Evolutionary conservation across 2,797 vertebrate genomes (phyloP).

Genomic region (Gobionotothen gibberifrons): DNA sequence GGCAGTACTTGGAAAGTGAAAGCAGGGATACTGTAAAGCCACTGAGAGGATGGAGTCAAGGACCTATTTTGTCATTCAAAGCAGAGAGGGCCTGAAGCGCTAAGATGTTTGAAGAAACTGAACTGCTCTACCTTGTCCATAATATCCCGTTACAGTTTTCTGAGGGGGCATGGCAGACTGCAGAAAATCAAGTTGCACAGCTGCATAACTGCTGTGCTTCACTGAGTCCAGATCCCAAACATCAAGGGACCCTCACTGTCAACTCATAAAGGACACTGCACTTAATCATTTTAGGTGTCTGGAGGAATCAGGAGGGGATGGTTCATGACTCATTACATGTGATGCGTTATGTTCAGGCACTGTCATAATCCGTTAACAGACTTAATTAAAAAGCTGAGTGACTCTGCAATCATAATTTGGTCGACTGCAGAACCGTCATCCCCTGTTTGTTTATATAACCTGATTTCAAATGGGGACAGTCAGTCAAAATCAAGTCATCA

Average conservation of each 20-base stretch:
- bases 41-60: constrained; percentile 55
- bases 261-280: constrained; percentile 56
- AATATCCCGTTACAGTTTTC: constrained; percentile 44
- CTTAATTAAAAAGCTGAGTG: constrained; percentile 74
- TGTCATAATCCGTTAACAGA: constrained; percentile 69
- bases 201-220: constrained; percentile 41
- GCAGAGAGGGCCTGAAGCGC: constrained; percentile 48
- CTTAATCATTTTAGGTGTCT: constrained; percentile 60
- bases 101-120: constrained; percentile 51
- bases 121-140: constrained; percentile 48
- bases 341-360: constrained; percentile 53
- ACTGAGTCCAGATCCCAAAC: constrained; percentile 44
- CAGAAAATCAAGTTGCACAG: constrained; percentile 47
- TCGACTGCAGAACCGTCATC: constrained; percentile 42
- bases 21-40: constrained; percentile 41
- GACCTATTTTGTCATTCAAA: constrained; percentile 61
- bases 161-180: constrained; percentile 11
- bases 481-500: constrained; percentile 74
- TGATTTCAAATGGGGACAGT: constrained; percentile 61
- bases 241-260: constrained; percentile 47
- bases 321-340: constrained; percentile 61
- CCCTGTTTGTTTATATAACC: constrained; percentile 67
- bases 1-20: constrained; percentile 54
- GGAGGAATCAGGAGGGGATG: constrained; percentile 56
- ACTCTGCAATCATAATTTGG: constrained; percentile 53